Base-by-base conservation (phyloP, 2,113 vertebrate genomes). In the Passer domesticus region DNA sequence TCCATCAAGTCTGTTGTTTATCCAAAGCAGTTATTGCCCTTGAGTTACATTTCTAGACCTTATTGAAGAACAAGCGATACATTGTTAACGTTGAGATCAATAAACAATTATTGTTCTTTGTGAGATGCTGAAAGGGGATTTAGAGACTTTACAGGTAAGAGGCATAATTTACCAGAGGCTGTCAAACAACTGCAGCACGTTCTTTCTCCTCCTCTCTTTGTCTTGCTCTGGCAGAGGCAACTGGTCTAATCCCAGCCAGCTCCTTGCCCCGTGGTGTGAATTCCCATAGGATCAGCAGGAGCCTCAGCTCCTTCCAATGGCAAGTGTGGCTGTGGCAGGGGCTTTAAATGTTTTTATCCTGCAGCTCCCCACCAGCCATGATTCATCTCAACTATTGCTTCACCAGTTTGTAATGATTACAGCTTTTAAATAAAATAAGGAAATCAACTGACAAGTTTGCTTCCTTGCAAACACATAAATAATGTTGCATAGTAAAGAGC, bases 41-140 rank as follows among this genome's bases (percentile, higher is more conserved):
- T 97, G 95, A 97, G 94, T 97, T 96, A 96, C 96, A 95, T 97
- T 98, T 97, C 89, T 95, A 96, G 94, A 91, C 80, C 89, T 97
- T 96, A 98, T 92, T 94, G 94, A 96, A 97, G 92, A 97, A 97
- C 95, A 96, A 97, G 94, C 80, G 5, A 98, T 98, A 97, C 90
- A 93, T 98, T 97, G 97, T 97, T 98, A 98, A 94, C 80, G 64
- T 75, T 95, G 78, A 89, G 96, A 97, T 98, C 96, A 97, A 98
- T 97, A 98, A 98, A 98, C 93, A 98, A 98, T 98, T 98, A 98
- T 98, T 98, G 92, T 97, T 97, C 96, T 97, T 97, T 95, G 96
- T 96, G 95, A 97, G 95, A 95, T 92, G 96, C 88, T 97, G 95
- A 97, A 96, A 96, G 64, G 93, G 94, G 93, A 96, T 98, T 97